These are phyloP conservation scores for Tretioscincus oriximinensis DNA, from an alignment of 2,113 vertebrate species.

Conservation along the genomic window DNA sequence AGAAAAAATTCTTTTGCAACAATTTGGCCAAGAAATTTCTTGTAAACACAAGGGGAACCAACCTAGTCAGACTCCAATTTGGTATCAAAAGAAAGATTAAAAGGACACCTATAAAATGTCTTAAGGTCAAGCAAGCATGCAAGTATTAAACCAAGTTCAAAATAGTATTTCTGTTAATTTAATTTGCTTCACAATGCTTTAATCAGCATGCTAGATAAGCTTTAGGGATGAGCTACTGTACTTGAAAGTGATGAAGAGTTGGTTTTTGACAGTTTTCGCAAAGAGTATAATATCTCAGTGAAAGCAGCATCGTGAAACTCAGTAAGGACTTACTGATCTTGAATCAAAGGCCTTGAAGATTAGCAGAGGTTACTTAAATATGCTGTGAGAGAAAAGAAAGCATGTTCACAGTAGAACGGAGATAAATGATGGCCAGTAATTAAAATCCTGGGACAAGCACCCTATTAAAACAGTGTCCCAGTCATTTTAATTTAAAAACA, in stretches of 20 bases:
- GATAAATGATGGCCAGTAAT: background rate
- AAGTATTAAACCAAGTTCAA: background rate
- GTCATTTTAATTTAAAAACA: background rate
- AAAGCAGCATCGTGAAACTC: conserved; percentile 39
- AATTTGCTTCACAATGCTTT: background rate
- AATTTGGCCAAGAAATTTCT: background rate
- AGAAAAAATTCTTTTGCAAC: background rate
- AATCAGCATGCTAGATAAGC: conserved; percentile 5
- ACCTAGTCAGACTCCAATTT: background rate
- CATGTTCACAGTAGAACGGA: background rate
- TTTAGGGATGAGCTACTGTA: conserved; percentile 9
- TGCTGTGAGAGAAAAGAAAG: conserved; percentile 28
- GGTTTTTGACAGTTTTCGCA: background rate
- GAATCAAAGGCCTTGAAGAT: conserved; percentile 40
- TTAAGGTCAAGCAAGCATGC: conserved; percentile 27
- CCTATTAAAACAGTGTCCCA: background rate
- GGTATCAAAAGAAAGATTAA: background rate
- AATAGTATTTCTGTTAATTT: conserved; percentile 21
- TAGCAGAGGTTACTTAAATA: conserved; percentile 38
- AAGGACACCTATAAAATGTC: background rate
- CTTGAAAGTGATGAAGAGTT: conserved; percentile 25
- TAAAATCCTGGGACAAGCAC: background rate
- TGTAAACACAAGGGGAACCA: background rate
- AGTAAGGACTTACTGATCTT: conserved; percentile 39
- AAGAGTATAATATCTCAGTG: conserved; percentile 20